Evolutionary conservation across 2,113 vertebrate species (phyloP), one percentile per base, ranked within the genome.

Genomic region (Hiodon alosoides): DNA sequence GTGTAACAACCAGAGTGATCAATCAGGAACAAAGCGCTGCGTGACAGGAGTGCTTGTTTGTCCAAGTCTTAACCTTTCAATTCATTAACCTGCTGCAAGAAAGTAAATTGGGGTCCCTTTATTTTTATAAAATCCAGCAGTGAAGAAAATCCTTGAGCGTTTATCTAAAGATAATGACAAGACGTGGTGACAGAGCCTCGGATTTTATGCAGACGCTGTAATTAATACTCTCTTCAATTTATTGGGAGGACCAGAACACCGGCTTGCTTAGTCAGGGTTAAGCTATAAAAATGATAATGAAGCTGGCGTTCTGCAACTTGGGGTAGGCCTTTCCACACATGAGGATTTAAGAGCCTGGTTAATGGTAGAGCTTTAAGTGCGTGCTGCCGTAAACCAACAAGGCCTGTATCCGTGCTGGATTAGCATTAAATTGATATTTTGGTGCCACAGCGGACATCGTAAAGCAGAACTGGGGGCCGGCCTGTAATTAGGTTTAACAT

Each of bases 401-500:
- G 65, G 51, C 76, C 59, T 48, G 60, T 65, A 73, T 72, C 70
- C 78, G 73, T 11, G 71, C 69, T 79, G 75, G 75, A 81, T 81
- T 77, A 75, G 70, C 77, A 72, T 80, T 80, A 82, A 76, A 78
- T 71, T 68, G 61, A 77, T 66, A 77, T 70, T 67, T 46, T 70
- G 69, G 31, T 78, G 74, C 69, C 67, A 64, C 74, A 66, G 67
- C 55, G 68, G 72, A 58, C 72, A 57, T 67, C 62, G 31, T 80
- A 69, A 80, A 80, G 71, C 48, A 59, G 54, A 51, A 64, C 73
- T 76, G 62, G 76, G 31, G 74, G 74, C 65, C 54, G 57, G 46
- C 2, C 67, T 51, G 67, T 82, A 77, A 80, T 82, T 73, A 74
- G 54, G 78, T 80, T 79, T 80, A 80, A 80, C 78, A 76, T 75